These are phyloP conservation scores for Dendrophyllia cribrosa DNA, from an alignment of 64 coral and sea anemone genomes.

Conservation along the genomic window DNA sequence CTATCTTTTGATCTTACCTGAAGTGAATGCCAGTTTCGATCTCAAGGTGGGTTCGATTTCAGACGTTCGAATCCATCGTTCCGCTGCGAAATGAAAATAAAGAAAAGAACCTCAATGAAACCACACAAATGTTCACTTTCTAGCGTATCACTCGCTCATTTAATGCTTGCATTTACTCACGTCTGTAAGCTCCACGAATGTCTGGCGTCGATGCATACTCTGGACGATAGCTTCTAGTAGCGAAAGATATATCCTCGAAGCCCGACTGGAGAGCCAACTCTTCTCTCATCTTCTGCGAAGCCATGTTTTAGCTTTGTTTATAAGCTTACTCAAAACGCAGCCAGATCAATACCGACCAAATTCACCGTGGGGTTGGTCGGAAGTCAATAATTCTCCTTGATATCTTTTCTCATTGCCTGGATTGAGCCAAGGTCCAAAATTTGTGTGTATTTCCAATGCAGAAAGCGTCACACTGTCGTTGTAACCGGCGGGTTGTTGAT, in stretches of 20 bases:
- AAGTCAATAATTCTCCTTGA: background rate
- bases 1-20: conserved; percentile 33
- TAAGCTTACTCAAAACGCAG: background rate
- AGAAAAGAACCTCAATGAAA: background rate
- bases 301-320: conserved; percentile 7
- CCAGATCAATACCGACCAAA: conserved; percentile 29
- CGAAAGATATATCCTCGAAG: conserved; percentile 88
- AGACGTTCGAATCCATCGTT: conserved; percentile 67
- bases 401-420: background rate
- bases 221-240: conserved; percentile 89
- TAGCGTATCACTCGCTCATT: background rate
- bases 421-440: background rate
- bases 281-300: conserved; percentile 27
- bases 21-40: conserved; percentile 83
- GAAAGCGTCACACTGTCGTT: conserved; percentile 11
- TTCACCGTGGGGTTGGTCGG: background rate
- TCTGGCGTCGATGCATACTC: conserved; percentile 83
- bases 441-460: background rate
- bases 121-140: conserved; percentile 49
- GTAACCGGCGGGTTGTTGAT: background rate
- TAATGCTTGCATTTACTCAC: conserved; percentile 36
- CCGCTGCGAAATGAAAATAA: conserved; percentile 32
- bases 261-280: conserved; percentile 56
- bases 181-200: conserved; percentile 39
- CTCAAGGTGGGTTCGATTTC: conserved; percentile 79